Base-by-base conservation (phyloP, 2,888 invertebrate species). In the Ochropleura leucogaster region DNA sequence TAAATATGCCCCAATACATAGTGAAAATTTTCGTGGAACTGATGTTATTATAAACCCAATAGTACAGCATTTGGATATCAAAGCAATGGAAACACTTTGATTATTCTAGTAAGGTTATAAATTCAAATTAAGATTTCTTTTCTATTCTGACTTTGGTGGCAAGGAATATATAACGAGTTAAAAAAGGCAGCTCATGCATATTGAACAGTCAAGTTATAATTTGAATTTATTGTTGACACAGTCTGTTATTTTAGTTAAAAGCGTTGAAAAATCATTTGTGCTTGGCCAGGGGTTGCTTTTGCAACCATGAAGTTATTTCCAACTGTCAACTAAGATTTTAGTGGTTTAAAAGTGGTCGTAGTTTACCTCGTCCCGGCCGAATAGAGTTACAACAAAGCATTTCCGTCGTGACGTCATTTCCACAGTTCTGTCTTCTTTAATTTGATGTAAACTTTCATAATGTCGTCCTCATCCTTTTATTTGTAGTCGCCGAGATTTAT, bases 331-430 rank as follows among this genome's bases (percentile, higher is more conserved):
- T 55, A 85, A 83, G 87, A 87, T 90, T 90, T 89, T 85, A 85
- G 85, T 83, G 85, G 87, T 81, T 84, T 75, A 63, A 80, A 83
- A 77, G 72, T 77, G 77, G 80, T 71, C 83, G 85, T 85, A 88
- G 88, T 88, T 90, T 89, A 88, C 88, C 84, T 87, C 85, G 72
- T 68, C 87, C 84, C 83, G 16, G 46, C 82, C 59, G 83, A 83
- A 80, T 81, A 80, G 75, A 82, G 81, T 78, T 79, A 85, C 89
- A 90, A 89, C 88, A 92, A 90, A 89, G 87, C 87, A 88, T 89
- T 89, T 88, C 84, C 72, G 68, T 55, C 40, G 53, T 78, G 74
- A 82, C 80, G 74, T 78, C 68, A 84, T 85, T 89, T 76, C 79
- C 62, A 80, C 76, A 75, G 68, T 77, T 80, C 77, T 67, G 75